A percentile compares a stretch with the other conserved stretches of the same genome.
Conservation (phyloP, 2,888 invertebrate species). For the Hetaerina titia region DNA sequence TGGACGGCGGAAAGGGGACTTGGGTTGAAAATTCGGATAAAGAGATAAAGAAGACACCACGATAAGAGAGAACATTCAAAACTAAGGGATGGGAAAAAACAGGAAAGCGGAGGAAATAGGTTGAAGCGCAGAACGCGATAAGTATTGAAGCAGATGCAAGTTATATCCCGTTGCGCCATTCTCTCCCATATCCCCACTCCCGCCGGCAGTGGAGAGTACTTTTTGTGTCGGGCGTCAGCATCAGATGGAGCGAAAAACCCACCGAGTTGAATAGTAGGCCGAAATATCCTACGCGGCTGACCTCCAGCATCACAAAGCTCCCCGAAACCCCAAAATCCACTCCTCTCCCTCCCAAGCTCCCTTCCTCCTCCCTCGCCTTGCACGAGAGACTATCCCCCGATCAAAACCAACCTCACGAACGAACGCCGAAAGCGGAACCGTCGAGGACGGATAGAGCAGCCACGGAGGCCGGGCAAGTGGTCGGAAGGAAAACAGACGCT, state of each 20-base stretch:
- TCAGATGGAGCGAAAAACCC: conserved; percentile 35
- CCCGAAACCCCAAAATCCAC: conserved; percentile 11
- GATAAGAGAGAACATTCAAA: neutral
- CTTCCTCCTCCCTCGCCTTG: neutral
- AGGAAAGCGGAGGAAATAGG: neutral
- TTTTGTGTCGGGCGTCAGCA: neutral
- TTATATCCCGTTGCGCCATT: neutral
- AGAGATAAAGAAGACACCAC: neutral
- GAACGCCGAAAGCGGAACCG: neutral
- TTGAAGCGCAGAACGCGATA: neutral
- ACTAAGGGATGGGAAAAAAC: neutral
- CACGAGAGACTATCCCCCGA: neutral
- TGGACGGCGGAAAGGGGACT: neutral
- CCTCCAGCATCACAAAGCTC: conserved; percentile 33
- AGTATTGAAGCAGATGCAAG: conserved; percentile 10
- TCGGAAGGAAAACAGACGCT: neutral
- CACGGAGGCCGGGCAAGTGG: neutral
- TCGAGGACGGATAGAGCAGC: neutral
- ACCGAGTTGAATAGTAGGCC: neutral
- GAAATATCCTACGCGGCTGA: conserved; percentile 19
- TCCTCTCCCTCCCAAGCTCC: neutral
- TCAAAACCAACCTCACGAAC: neutral
- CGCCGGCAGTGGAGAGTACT: neutral
- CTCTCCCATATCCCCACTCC: neutral
- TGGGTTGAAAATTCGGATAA: neutral